Conservation (phyloP, 1,140 invertebrate species). For the Delia radicum region DNA sequence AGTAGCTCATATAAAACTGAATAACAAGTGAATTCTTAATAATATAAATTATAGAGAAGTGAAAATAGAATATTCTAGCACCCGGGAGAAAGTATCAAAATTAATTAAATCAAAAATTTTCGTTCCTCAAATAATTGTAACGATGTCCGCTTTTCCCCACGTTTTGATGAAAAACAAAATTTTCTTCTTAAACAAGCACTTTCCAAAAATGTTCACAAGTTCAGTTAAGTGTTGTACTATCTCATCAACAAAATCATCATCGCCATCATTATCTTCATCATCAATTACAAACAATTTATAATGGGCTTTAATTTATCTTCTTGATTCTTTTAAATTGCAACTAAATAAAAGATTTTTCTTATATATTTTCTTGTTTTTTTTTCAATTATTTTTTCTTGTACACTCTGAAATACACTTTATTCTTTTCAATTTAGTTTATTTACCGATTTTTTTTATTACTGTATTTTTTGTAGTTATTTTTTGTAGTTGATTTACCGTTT, state of each 20-base stretch:
- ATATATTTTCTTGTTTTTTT: not conserved
- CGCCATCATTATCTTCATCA: no score
- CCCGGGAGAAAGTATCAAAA: not conserved
- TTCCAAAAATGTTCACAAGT: not conserved
- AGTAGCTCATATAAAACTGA: not conserved
- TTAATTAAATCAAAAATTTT: not conserved
- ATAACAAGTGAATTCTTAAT: not conserved
- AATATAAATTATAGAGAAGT: no score
- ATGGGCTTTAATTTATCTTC: slow-evolving; percentile 8
- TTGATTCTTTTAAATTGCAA: slow-evolving; percentile 4
- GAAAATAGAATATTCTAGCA: not conserved
- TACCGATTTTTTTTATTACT: slow-evolving; percentile 11
- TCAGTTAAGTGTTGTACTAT: not conserved
- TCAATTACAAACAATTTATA: slow-evolving; percentile 1
- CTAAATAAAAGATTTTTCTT: not conserved
- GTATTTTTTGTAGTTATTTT: slow-evolving; percentile 7
- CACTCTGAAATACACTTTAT: not conserved
- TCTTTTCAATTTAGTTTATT: slow-evolving; percentile 14
- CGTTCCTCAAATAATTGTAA: no score
- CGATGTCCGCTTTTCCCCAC: no score
- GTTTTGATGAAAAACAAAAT: no score
- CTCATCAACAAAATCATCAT: no score
- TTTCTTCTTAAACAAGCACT: no score
- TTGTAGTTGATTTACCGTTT: not conserved
- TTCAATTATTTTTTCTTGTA: not conserved